phyloP scores from a whole-genome alignment of 2,888 invertebrate genomes.

The Rhimphoctona megacephalus region DNA sequence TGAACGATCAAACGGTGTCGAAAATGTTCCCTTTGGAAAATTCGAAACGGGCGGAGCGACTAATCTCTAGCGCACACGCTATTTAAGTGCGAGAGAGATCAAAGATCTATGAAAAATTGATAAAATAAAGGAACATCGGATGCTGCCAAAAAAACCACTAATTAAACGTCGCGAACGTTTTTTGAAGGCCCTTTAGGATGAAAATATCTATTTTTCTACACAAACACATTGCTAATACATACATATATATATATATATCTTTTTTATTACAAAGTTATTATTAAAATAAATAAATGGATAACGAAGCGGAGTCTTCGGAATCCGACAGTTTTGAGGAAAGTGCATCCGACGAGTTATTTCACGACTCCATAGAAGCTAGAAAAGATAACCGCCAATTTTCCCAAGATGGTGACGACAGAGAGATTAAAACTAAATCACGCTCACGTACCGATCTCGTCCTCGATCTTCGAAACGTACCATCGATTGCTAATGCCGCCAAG shows the following conservation, averaged over 20 bases:
- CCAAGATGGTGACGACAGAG: constrained; percentile 3
- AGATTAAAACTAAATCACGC: constrained; percentile 20
- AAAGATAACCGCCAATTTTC: constrained; percentile 33
- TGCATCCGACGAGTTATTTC: constrained; percentile 55
- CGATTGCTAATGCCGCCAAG: constrained; percentile 48
- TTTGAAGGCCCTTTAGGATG: constrained; percentile 34
- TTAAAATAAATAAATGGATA: constrained; percentile 40
- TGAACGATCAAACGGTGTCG: neutral
- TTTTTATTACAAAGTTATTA: constrained; percentile 2
- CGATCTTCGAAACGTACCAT: constrained; percentile 69
- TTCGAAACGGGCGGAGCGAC: too few relatives aligned
- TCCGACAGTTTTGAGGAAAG: constrained; percentile 52
- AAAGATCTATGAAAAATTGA: neutral
- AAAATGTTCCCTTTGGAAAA: too few relatives aligned
- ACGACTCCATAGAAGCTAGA: constrained; percentile 53
- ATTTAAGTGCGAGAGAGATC: too few relatives aligned
- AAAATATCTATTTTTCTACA: constrained; percentile 25
- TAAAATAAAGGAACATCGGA: constrained; percentile 35
- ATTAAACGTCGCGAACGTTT: constrained; percentile 22
- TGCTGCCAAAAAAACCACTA: neutral
- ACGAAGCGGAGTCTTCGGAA: constrained; percentile 48
- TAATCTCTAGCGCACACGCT: too few relatives aligned
- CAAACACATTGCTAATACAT: constrained; percentile 12
- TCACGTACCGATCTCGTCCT: constrained; percentile 61
- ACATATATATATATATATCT: neutral